Evolutionary conservation across 2,113 vertebrate species (phyloP).

Genomic region (Eublepharis macularius): DNA sequence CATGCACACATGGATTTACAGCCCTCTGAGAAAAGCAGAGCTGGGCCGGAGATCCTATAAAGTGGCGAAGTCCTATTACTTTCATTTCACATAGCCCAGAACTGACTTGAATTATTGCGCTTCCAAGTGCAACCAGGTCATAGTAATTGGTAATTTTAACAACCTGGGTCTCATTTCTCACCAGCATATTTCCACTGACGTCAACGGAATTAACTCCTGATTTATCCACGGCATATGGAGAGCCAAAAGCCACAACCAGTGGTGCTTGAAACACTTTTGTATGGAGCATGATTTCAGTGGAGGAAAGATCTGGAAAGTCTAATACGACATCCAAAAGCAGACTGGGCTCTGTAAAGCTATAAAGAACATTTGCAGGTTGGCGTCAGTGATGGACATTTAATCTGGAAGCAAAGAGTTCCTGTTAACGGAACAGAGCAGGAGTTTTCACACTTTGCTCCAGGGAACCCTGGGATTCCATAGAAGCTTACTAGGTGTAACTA

Average conservation of each 20-base stretch:
- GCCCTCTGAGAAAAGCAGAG: not conserved
- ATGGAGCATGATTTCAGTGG: not conserved
- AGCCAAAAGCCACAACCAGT: not conserved
- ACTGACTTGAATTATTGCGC: not conserved
- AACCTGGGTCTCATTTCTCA: not conserved
- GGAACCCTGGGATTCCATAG: not conserved
- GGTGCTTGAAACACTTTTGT: not conserved
- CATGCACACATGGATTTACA: not conserved
- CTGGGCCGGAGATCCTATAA: not conserved
- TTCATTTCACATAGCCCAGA: not conserved
- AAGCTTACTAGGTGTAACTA: too few species aligned
- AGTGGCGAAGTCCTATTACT: not conserved
- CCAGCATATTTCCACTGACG: not conserved
- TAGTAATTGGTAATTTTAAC: conserved; percentile 11
- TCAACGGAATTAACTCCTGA: not conserved
- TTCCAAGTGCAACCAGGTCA: not conserved
- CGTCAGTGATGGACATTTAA: not conserved
- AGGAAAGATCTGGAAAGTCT: not conserved
- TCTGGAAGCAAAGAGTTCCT: conserved; percentile 3
- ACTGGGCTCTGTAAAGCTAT: not conserved
- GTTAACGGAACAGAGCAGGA: not conserved
- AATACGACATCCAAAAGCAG: not conserved
- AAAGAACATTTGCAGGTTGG: not conserved
- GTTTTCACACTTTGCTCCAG: not conserved
- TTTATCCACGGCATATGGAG: not conserved